A percentile compares a stretch with the other conserved stretches of the same genome.
phyloP scores from a whole-genome alignment of 2,113 vertebrate genomes.

The Hypomesus transpacificus region DNA sequence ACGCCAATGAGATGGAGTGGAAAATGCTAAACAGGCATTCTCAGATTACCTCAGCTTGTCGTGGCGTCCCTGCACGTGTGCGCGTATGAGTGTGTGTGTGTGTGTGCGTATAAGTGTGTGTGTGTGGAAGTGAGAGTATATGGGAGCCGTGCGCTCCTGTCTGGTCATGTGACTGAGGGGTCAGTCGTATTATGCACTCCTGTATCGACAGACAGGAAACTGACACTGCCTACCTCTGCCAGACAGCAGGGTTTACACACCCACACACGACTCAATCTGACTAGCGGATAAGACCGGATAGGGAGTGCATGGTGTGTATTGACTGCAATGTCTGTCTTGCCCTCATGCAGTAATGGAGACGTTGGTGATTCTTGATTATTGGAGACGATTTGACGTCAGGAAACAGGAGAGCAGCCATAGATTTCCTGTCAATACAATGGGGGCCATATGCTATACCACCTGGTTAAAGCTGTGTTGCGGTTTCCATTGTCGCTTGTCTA shows the following conservation, averaged over 20 bases:
- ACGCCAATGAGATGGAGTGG: neutral
- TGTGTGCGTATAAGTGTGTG: neutral
- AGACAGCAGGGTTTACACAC: neutral
- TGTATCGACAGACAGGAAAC: slow-evolving; percentile 23
- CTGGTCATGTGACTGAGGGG: neutral
- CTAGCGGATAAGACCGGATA: neutral
- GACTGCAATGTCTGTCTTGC: slow-evolving; percentile 1
- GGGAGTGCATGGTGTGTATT: neutral
- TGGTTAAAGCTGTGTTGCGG: no score
- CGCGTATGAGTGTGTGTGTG: neutral
- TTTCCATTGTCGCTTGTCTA: neutral
- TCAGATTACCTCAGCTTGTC: neutral
- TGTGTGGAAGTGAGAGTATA: neutral
- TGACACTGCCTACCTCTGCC: slow-evolving; percentile 9
- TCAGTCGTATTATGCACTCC: slow-evolving; percentile 5
- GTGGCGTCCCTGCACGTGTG: neutral
- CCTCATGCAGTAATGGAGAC: neutral
- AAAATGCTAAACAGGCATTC: neutral
- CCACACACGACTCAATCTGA: neutral
- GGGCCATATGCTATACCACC: no score
- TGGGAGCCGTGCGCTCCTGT: neutral
- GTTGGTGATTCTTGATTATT: slow-evolving; percentile 30
- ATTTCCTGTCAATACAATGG: slow-evolving; percentile 5
- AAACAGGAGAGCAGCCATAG: neutral
- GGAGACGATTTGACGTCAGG: slow-evolving; percentile 10